These are phyloP conservation scores for Idaea straminata DNA, from an alignment of 2,888 invertebrate species.

Conservation along the genomic window DNA sequence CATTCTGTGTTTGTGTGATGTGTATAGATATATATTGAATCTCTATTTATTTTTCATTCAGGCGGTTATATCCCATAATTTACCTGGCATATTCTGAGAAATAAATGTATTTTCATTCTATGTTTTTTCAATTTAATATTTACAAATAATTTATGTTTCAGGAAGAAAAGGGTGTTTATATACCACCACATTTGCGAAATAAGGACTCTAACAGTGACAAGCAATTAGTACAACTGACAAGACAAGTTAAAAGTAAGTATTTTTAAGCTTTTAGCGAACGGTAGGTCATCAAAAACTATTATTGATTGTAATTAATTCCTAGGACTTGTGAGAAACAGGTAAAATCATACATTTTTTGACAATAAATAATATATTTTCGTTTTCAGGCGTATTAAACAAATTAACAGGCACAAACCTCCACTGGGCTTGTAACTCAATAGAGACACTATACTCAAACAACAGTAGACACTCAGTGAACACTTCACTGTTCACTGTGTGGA, in stretches of 20 bases:
- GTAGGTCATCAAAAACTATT: background rate
- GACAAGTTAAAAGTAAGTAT: conserved; percentile 88
- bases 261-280: background rate
- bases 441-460: conserved; percentile 87
- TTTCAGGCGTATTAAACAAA: conserved; percentile 87
- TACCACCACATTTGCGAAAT: conserved; percentile 90
- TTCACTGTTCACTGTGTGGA: conserved; percentile 84
- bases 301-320: background rate
- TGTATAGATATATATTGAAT: too few species aligned
- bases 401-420: conserved; percentile 93
- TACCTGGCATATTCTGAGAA: too few species aligned
- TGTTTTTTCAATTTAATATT: background rate
- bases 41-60: too few species aligned
- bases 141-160: conserved; percentile 25
- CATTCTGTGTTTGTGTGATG: too few species aligned
- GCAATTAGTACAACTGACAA: conserved; percentile 83
- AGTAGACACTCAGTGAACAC: conserved; percentile 92
- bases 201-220: conserved; percentile 76
- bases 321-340: background rate
- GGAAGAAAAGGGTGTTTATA: conserved; percentile 83
- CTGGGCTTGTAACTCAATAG: conserved; percentile 88
- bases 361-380: background rate
- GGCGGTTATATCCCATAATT: too few species aligned
- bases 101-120: background rate
- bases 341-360: background rate